Evolutionary conservation across 2,113 vertebrate genomes (phyloP), one percentile per base, ranked within the genome.

Genomic region (Chlorodrepanis virens): DNA sequence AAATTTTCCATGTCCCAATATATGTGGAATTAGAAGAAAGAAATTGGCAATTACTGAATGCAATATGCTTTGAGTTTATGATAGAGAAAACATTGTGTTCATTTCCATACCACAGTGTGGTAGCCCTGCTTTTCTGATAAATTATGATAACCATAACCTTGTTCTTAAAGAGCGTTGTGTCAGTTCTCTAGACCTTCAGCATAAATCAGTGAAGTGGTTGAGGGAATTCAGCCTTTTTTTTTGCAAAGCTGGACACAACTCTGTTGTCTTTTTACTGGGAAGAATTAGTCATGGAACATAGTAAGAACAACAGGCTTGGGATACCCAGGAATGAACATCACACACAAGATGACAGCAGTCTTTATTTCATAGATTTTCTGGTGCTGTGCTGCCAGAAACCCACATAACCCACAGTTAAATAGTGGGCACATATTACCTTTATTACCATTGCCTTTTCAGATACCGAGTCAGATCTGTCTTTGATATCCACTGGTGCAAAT

Each of bases 1-100:
- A 40, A 78, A 57, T 92, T 94, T 96, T 97, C 90, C 76, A 79
- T 89, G 56, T 83, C 45, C 44, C 72, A 92, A 67, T 65, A 74
- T 60, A 20, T 88, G 56, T 47, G 52, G 83, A 94, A 91, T 93
- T 88, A 94, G 63, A 71, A 83, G 54, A 91, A 90, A 93, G 54
- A 76, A 94, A 90, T 3, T 77, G 83, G 79, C 65, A 79, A 79
- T 87, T 94, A 90, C 49, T 92, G 72, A 80, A 67, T 53, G 44
- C 60, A 84, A 50, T 85, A 42, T 57, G 45, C 71, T 85, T 94
- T 83, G 74, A 87, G 57, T 91, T 95, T 86, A 74, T 49, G 67
- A 59, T 82, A 93, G 93, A 83, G 64, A 86, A 93, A 91, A 52
- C 16, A 23, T 29, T 76, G 67, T 44, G 61, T 69, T 94, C 64